Evolutionary conservation across 2,888 invertebrate species (phyloP).

Genomic region (Podabrus alpinus): DNA sequence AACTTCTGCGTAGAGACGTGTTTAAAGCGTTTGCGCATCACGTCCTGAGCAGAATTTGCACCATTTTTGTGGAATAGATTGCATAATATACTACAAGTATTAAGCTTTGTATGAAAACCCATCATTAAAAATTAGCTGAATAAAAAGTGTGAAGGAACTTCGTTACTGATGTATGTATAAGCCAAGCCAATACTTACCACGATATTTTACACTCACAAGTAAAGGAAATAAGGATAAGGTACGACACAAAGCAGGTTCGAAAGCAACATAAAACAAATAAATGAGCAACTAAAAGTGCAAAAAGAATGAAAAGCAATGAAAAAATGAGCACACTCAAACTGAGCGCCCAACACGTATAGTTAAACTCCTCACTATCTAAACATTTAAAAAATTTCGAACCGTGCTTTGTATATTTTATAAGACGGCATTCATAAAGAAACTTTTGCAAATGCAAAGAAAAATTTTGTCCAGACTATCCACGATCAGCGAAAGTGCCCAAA

Average conservation of each 20-base stretch:
- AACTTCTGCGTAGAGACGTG: too few species aligned
- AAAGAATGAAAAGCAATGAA: slow-evolving; percentile 40
- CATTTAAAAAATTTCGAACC: slow-evolving; percentile 48
- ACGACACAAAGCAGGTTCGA: slow-evolving; percentile 57
- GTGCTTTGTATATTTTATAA: slow-evolving; percentile 49
- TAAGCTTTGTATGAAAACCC: not conserved
- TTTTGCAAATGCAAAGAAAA: not conserved
- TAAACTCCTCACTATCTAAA: slow-evolving; percentile 26
- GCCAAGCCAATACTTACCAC: slow-evolving; percentile 45
- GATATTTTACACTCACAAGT: slow-evolving; percentile 18
- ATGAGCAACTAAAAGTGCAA: slow-evolving; percentile 41
- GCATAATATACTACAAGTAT: too few species aligned
- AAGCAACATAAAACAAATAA: slow-evolving; percentile 49
- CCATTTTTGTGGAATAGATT: too few species aligned
- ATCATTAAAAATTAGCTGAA: not conserved
- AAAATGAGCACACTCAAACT: slow-evolving; percentile 43
- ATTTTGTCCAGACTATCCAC: not conserved
- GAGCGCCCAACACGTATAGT: slow-evolving; percentile 56
- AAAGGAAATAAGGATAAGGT: slow-evolving; percentile 38
- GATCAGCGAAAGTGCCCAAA: slow-evolving; percentile 20
- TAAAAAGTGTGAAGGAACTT: not conserved
- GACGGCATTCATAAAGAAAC: slow-evolving; percentile 23
- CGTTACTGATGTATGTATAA: slow-evolving; percentile 20
- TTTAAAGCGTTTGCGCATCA: too few species aligned
- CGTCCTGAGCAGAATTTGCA: too few species aligned